These are phyloP conservation scores for Oeneis ivallda DNA, from an alignment of 2,888 invertebrate genomes.

Conservation along the genomic window DNA sequence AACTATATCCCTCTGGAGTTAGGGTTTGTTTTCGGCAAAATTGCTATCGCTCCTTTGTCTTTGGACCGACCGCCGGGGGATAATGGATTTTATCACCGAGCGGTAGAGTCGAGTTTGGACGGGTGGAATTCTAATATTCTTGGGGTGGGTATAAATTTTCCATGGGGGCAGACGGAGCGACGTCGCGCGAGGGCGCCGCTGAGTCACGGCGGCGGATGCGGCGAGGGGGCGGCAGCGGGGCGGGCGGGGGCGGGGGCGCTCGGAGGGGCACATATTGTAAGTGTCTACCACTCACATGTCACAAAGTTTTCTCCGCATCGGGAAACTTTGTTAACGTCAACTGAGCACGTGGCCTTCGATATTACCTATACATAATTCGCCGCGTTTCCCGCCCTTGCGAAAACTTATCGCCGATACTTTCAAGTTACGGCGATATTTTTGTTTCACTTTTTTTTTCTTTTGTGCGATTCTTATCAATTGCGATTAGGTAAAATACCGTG, in stretches of 20 bases:
- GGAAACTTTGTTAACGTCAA: conserved; percentile 81
- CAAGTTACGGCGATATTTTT: conserved; percentile 24
- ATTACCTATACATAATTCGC: conserved; percentile 66
- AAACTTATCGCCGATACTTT: conserved; percentile 39
- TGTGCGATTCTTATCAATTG: no score
- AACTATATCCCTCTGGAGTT: conserved; percentile 77
- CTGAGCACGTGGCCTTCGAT: conserved; percentile 78
- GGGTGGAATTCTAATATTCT: conserved; percentile 65
- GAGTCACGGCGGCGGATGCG: conserved; percentile 64
- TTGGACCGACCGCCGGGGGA: conserved; percentile 46
- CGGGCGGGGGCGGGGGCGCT: conserved; percentile 41
- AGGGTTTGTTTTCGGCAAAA: conserved; percentile 78
- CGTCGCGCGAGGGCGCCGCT: conserved; percentile 80
- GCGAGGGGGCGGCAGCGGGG: conserved; percentile 36
- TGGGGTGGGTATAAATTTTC: conserved; percentile 81
- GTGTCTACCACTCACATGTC: conserved; percentile 81
- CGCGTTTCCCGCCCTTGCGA: conserved; percentile 54
- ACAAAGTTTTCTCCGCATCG: conserved; percentile 81
- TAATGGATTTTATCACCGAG: conserved; percentile 56
- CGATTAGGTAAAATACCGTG: no score
- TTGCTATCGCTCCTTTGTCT: conserved; percentile 77
- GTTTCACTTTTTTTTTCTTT: not conserved
- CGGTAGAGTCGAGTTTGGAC: conserved; percentile 56
- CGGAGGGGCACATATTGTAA: conserved; percentile 72
- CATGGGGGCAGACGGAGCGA: conserved; percentile 81